Percentiles rank a stretch among this genome's conserved stretches.
Evolutionary conservation across 2,113 vertebrate genomes (phyloP).

Genomic region (Lipotes vexillifer): DNA sequence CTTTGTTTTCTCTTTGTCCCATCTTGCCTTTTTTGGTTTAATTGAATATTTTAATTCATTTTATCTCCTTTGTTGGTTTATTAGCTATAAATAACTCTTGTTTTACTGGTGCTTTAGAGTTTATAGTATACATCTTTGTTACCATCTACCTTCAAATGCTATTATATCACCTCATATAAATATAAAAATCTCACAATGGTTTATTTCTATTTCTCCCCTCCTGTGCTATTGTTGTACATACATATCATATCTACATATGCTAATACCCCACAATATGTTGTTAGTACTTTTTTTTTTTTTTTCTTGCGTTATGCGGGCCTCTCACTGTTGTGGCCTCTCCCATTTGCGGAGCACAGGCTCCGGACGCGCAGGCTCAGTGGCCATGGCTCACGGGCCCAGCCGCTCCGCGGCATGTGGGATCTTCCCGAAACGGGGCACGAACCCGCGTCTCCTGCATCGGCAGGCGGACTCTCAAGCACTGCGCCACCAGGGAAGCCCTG

Average conservation of each 20-base stretch:
- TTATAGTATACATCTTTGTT: background rate
- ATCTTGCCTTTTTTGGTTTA: background rate
- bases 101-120: background rate
- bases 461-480: too few relatives aligned
- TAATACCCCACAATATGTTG: background rate
- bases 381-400: too few relatives aligned
- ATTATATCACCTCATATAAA: background rate
- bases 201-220: background rate
- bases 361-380: too few relatives aligned
- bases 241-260: background rate
- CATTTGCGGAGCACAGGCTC: too few relatives aligned
- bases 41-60: background rate
- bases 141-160: background rate
- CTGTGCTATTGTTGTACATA: background rate
- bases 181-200: background rate
- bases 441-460: too few relatives aligned
- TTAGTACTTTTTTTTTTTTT: too few relatives aligned
- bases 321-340: too few relatives aligned
- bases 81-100: background rate
- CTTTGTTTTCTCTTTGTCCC: background rate
- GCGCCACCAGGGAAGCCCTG: too few relatives aligned
- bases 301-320: too few relatives aligned
- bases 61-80: background rate
- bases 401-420: too few relatives aligned
- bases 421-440: too few relatives aligned